Evolutionary conservation across 1,140 invertebrate species (phyloP).

Genomic region (Sarcophaga peregrina): DNA sequence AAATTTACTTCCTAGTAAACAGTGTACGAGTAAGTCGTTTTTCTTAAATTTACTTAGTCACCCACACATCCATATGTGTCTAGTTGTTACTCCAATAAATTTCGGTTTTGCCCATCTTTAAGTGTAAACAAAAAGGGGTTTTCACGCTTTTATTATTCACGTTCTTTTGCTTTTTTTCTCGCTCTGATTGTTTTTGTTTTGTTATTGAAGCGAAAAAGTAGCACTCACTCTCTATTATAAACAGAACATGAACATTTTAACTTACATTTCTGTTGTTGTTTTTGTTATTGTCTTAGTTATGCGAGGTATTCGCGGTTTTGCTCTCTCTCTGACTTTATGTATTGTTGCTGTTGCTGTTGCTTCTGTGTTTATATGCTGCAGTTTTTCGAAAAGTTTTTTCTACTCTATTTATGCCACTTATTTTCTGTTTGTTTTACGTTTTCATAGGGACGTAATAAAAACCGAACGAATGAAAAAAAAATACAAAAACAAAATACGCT

Average conservation of each 20-base stretch:
- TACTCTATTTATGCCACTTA: background rate
- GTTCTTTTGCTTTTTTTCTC: background rate
- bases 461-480: background rate
- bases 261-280: background rate
- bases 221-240: constrained; percentile 7
- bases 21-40: no score
- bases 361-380: background rate
- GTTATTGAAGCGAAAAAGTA: background rate
- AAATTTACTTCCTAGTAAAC: no score
- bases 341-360: background rate
- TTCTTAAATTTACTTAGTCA: no score
- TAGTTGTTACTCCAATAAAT: no score
- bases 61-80: no score
- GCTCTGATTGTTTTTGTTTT: background rate
- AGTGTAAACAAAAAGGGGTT: no score
- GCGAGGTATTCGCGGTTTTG: no score
- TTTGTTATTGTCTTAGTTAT: no score
- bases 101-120: no score
- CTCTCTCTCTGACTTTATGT: no score
- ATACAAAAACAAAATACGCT: background rate
- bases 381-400: background rate
- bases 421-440: background rate
- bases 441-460: background rate
- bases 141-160: no score
- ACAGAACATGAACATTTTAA: constrained; percentile 8